Evolutionary conservation across 2,888 invertebrate species (phyloP), one percentile per base, ranked within the genome.

Genomic region (Lasioglossum figueresi): DNA sequence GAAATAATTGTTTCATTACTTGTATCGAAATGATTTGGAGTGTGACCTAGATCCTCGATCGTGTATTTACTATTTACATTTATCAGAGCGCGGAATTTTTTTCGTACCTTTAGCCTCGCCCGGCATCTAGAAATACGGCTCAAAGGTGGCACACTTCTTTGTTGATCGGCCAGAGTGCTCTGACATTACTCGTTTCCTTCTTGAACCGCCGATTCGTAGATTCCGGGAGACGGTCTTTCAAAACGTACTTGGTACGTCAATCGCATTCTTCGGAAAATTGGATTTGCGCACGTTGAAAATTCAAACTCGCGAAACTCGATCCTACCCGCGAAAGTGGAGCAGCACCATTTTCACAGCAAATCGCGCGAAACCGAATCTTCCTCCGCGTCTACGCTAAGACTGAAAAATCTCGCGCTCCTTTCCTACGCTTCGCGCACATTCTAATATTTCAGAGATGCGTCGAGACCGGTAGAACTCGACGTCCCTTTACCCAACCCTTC

Each of bases 291-390:
- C 72, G 45, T 72, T 31, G 72, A 72, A 72, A 48, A 72, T 72
- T 72, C 31, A 72, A 72, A 72, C 72, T 48, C 72, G 72, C 31
- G 45, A 72, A 72, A 72, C 72, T 72, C 72, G 72, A 72, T 72
- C 72, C 31, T 31, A 19, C 37, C 68, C 31, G 27, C 72, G 72
- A 23, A 72, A 72, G 45, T 48, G 31, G 72, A 72, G 4, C 48
- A 31, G 45, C 56, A n/a, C 48, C 72, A 45, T 48, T 72, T 4
- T 31, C 45, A 16, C 45, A 45, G 43, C 45, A 45, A 45, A 72
- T 31, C 72, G 45, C 27, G 72, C 72, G 48, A 48, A 72, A 72
- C 72, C 72, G 72, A 72, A 72, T 72, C 72, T 45, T 72, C 72
- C 27, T 31, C 31, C 31, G 27, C 23, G 31, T 72, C 72, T 72